phyloP scores from a whole-genome alignment of 1,140 invertebrate genomes.

The Brachionus rotundiformis region DNA sequence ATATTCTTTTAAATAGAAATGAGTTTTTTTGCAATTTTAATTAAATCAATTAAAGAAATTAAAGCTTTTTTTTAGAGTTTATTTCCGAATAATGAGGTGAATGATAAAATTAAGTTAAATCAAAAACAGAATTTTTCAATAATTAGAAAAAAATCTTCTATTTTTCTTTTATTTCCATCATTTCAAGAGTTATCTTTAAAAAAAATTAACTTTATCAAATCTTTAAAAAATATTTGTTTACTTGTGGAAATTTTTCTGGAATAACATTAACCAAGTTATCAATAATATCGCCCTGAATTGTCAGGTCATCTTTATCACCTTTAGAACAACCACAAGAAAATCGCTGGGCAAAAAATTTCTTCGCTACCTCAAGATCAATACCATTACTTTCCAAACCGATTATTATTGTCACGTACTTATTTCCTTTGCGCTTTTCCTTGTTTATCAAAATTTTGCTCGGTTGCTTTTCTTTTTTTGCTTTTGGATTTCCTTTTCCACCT shows the following conservation, averaged over 20 bases:
- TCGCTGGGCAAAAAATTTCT: constrained; percentile 94
- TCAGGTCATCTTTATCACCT: constrained; percentile 97
- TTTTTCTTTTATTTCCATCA: constrained; percentile 44
- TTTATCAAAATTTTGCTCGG: constrained; percentile 78
- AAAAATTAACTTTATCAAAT: background rate
- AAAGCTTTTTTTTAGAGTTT: too few relatives aligned
- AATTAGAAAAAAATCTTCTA: background rate
- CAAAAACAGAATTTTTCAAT: background rate
- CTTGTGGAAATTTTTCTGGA: constrained; percentile 77
- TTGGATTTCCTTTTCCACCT: constrained; percentile 83
- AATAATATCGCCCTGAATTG: constrained; percentile 88
- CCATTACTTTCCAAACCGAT: constrained; percentile 79
- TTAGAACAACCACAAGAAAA: constrained; percentile 98
- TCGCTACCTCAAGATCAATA: constrained; percentile 95
- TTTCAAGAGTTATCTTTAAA: background rate
- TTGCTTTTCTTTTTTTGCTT: constrained; percentile 80
- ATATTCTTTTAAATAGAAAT: too few relatives aligned
- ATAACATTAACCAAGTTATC: constrained; percentile 95
- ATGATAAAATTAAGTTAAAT: background rate
- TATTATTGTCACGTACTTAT: constrained; percentile 89
- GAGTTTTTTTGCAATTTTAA: too few relatives aligned
- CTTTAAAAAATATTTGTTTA: background rate
- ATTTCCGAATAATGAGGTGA: background rate
- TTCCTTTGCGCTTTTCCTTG: constrained; percentile 90
- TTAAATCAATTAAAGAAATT: too few relatives aligned